Evolutionary conservation across 2,113 vertebrate genomes (phyloP), one percentile per base, ranked within the genome.

Genomic region (Equus quagga): DNA sequence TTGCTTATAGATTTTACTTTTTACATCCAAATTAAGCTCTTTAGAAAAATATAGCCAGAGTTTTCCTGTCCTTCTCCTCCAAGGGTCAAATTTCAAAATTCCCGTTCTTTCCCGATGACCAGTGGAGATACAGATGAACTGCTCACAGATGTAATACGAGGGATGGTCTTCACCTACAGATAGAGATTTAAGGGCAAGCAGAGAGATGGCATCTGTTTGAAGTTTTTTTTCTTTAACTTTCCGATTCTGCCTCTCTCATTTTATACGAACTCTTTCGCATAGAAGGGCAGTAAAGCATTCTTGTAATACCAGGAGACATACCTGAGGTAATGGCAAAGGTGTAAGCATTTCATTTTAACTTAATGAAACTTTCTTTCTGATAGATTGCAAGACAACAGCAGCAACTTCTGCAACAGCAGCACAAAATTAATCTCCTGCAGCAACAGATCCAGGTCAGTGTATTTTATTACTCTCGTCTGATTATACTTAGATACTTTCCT

Each of bases 351-450:
- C 82, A 80, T 98, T 97, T 98, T 96, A 98, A 98, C 98, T 98
- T 98, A 98, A 99, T 98, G 96, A 96, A 98, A 98, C 98, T 99
- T 99, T 99, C 96, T 98, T 98, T 98, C 97, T 98, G 94, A 97
- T 98, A 99, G 99, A 99, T 99, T 97, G 99, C 99, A 98, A 99
- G 99, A 99, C 99, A 99, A 99, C 99, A 99, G 98, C 99, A 99
- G 99, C 99, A 99, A 99, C 99, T 99, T 98, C 99, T 99, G 98
- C 99, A 99, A 99, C 99, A 99, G 99, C 99, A 99, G 99, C 99
- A 99, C 99, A 99, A 99, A 99, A 99, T 99, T 99, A 99, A 99
- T 99, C 99, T 99, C 98, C 99, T 99, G 97, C 99, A 99, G 99
- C 99, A 99, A 98, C 99, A 99, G 99, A 99, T 99, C 99, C 99